Evolutionary conservation across 2,888 invertebrate species (phyloP).

Genomic region (Drosophila histrio): DNA sequence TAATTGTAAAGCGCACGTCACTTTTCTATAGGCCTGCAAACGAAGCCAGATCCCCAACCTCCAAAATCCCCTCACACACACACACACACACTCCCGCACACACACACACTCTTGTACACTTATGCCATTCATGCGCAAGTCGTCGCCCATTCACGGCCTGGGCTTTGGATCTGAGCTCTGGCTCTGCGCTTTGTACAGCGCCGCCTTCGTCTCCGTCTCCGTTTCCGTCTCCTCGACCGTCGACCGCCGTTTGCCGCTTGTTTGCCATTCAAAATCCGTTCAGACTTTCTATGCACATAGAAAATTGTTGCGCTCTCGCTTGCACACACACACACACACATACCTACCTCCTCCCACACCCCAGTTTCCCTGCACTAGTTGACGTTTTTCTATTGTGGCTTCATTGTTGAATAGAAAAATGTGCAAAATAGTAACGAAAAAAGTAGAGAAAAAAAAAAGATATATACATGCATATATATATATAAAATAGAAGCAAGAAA

Average conservation of each 20-base stretch:
- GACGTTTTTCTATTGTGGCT: slow-evolving; percentile 80
- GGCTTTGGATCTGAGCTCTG: slow-evolving; percentile 21
- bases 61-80: slow-evolving; percentile 7
- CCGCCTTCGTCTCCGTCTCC: neutral
- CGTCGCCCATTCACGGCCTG: slow-evolving; percentile 70
- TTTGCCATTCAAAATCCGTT: slow-evolving; percentile 81
- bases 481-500: slow-evolving; percentile 47
- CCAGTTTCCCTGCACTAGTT: slow-evolving; percentile 65
- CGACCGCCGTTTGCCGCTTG: slow-evolving; percentile 61
- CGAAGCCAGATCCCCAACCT: slow-evolving; percentile 39
- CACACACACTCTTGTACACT: slow-evolving; percentile 32
- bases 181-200: slow-evolving; percentile 49
- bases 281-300: slow-evolving; percentile 79
- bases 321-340: slow-evolving; percentile 32
- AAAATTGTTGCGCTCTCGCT: slow-evolving; percentile 67
- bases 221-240: neutral
- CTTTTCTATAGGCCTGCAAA: slow-evolving; percentile 75
- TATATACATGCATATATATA: slow-evolving; percentile 2
- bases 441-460: slow-evolving; percentile 29
- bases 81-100: slow-evolving; percentile 5
- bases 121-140: slow-evolving; percentile 76
- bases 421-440: slow-evolving; percentile 77
- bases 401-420: slow-evolving; percentile 81
- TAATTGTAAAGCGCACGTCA: slow-evolving; percentile 79
- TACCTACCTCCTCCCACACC: slow-evolving; percentile 9